A percentile compares a stretch with the other conserved stretches of the same genome.
Conservation (phyloP, 2,113 vertebrate genomes). For the Nannospalax galili region DNA sequence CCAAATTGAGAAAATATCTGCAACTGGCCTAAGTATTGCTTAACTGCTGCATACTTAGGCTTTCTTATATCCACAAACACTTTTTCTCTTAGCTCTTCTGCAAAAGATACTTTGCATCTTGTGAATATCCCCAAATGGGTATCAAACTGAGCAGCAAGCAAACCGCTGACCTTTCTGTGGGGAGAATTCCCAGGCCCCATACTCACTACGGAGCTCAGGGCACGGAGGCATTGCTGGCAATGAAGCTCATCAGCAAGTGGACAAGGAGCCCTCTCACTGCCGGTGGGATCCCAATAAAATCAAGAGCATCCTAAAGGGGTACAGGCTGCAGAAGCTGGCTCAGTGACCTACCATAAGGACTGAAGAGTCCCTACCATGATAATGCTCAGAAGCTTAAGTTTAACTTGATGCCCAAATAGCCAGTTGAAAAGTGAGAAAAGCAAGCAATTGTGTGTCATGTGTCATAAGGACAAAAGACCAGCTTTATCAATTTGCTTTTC, state of each 20-base stretch:
- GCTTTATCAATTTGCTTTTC: conserved; percentile 15
- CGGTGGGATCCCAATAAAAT: not conserved
- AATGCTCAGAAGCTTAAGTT: not conserved
- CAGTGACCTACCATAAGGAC: not conserved
- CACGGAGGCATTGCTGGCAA: not conserved
- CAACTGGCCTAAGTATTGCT: not conserved
- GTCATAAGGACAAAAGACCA: conserved; percentile 32
- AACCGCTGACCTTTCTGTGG: not conserved
- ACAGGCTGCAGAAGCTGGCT: not conserved
- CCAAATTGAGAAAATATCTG: conserved; percentile 21
- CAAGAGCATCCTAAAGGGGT: not conserved
- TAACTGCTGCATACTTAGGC: not conserved
- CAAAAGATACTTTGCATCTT: not conserved
- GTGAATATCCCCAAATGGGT: not conserved
- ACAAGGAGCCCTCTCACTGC: not conserved
- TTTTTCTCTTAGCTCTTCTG: not conserved
- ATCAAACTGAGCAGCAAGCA: not conserved
- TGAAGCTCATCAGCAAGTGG: conserved; percentile 4
- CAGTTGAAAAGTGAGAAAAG: conserved; percentile 7
- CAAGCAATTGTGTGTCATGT: not conserved
- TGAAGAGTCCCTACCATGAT: not conserved
- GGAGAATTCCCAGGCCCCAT: not conserved
- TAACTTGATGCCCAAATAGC: not conserved
- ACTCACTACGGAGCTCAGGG: not conserved
- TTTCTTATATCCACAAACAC: not conserved